Evolutionary conservation across 2,113 vertebrate species (phyloP), one percentile per base, ranked within the genome.

Genomic region (Hystrix brachyura): DNA sequence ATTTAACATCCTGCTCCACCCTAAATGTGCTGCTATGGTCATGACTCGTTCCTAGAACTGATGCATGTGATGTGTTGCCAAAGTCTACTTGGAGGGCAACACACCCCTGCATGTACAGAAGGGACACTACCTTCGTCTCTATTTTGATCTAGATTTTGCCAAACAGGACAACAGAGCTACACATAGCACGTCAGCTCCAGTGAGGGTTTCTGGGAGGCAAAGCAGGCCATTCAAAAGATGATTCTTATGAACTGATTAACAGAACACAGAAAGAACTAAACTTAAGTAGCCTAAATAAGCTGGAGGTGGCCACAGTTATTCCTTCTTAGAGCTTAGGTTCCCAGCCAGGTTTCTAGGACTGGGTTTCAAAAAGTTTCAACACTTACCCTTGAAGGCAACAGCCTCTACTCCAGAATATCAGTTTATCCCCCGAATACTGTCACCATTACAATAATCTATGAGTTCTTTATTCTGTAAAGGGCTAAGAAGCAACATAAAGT

Each of bases 321-420:
- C 60, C 76, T 74, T 92, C 87, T 48, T 38, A 51, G 79, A 72
- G 55, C 11, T 1, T 5, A 38, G 29, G 19, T 60, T 60, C 51
- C 64, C 57, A 55, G 7, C 3, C n/a, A 27, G 34, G 8, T 14
- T 1, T 0, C 62, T 2, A 0, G 23, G n/a, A 53, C 38, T 11
- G 4, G 29, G 48, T 85, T 62, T 21, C n/a, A 57, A 21, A 43
- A 67, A 17, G 10, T 17, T 57, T 55, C 0, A 7, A 69, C n/a
- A 57, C 21, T 85, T 17, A 9, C 53, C 69, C 34, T 89, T 3
- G 25, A 38, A 43, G 25, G 14, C 43, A 32, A 67, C 6, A 38
- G 18, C 43, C 11, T 82, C 57, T 46, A 90, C 69, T n/a, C 48
- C 65, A 55, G 71, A 81, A 67, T 2, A 5, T 25, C 90, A 64